These are phyloP conservation scores for Diadegma fenestrale DNA, from an alignment of 2,888 invertebrate genomes.

Conservation along the genomic window DNA sequence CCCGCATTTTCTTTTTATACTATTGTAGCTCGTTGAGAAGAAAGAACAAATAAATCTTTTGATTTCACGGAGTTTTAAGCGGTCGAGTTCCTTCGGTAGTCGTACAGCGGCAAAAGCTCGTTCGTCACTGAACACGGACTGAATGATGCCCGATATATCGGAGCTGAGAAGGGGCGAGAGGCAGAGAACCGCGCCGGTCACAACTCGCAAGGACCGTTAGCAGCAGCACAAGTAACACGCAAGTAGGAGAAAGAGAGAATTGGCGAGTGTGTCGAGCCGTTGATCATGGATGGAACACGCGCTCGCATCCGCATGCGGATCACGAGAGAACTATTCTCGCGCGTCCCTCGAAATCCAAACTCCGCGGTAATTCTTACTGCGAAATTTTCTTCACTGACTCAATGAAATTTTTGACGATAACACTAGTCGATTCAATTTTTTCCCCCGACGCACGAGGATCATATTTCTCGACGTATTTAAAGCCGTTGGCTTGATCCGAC, in stretches of 20 bases:
- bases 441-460: no score
- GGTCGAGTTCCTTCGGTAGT: constrained; percentile 10
- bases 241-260: background rate
- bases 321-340: constrained; percentile 29
- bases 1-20: constrained; percentile 85
- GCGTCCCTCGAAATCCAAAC: constrained; percentile 3
- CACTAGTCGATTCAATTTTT: no score
- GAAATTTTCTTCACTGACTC: no score
- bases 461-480: no score
- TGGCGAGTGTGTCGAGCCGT: constrained; percentile 1
- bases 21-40: background rate
- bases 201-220: constrained; percentile 10
- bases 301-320: constrained; percentile 59
- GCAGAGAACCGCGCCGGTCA: constrained; percentile 1
- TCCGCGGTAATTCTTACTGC: background rate
- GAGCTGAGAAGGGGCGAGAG: background rate
- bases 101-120: constrained; percentile 56
- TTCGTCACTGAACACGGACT: constrained; percentile 55
- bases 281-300: constrained; percentile 24
- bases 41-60: background rate
- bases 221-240: constrained; percentile 4
- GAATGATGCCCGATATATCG: constrained; percentile 11
- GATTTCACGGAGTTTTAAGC: background rate
- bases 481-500: no score
- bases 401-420: no score